Base-by-base conservation (phyloP, 1,140 invertebrate species). In the Drosophila kikkawai region DNA sequence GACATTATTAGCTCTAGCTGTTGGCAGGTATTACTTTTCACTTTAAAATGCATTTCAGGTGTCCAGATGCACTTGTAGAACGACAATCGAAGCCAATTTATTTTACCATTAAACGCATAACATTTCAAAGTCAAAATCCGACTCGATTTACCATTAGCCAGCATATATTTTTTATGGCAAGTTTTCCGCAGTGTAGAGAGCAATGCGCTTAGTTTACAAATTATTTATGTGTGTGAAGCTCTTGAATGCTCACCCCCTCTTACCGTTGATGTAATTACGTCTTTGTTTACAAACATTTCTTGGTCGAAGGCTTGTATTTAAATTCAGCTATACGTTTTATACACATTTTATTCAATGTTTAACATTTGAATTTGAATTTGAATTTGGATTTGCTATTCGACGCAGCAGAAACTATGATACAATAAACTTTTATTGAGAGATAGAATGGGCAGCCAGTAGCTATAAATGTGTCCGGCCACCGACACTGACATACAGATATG, bases 381-480 rank as follows among this genome's bases (percentile, higher is more conserved):
- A 34, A 53, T 56, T 56, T 34, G 29, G 15, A 57, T 75, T 64
- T 15, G 26, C 13, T 50, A 7, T 7, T 32, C 44, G 36, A 15
- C n/a, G 34, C 39, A 44, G 19, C 22, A 53, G 39, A 68, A 70
- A 42, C 67, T 53, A 70, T 53, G 37, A 55, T 48, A 26, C 47
- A 66, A 76, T 76, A 59, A 76, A 67, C 65, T 67, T 76, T 76
- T 76, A 76, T 76, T 58, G 53, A 59, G 61, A 76, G 29, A 47
- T 50, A 66, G 61, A 66, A 76, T 22, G 61, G 61, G 45, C 60
- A 75, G 51, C 42, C 39, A 75, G 41, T 63, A 36, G 58, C 71
- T 73, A 44, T 37, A 45, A 59, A 75, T 57, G 67, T 56, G 68
- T 47, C 68, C 50, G 22, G 17, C 34, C 13, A 39, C 29, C 29